Conservation (phyloP, 2,797 vertebrate species). For the Lepus townsendii region DNA sequence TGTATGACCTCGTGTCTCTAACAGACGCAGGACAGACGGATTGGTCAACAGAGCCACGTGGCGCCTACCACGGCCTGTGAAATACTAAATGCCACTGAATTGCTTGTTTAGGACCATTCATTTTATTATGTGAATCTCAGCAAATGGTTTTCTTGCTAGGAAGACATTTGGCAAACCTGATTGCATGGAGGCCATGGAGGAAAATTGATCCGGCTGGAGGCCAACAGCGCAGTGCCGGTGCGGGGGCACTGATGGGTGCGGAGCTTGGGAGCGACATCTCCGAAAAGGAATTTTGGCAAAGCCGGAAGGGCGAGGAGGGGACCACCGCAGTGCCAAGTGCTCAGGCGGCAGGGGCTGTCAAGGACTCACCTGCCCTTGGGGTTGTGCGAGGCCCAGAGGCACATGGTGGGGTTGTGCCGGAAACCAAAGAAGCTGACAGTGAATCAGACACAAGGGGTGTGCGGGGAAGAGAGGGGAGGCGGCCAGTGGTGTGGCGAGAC, state of each 20-base stretch:
- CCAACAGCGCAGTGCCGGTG: background rate
- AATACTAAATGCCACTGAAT: fast-evolving
- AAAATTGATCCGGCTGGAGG: background rate
- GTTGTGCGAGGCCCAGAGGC: background rate
- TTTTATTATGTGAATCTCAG: background rate
- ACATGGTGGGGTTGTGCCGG: background rate
- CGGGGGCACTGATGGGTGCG: background rate
- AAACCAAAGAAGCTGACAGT: background rate
- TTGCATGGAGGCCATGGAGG: background rate
- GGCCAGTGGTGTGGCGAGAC: no score
- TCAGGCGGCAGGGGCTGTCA: no score
- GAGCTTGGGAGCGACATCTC: background rate
- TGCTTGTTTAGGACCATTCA: background rate
- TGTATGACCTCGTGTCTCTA: fast-evolving
- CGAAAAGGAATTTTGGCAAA: background rate
- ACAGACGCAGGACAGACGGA: background rate
- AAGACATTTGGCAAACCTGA: background rate
- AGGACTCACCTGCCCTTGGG: fast-evolving
- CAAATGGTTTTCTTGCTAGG: background rate
- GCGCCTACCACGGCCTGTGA: fast-evolving
- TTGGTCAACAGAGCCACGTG: background rate
- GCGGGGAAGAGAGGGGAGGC: no score
- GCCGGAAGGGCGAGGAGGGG: no score
- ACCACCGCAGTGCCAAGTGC: no score
- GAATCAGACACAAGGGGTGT: background rate